These are phyloP conservation scores for Sarcophaga bullata DNA, from an alignment of 1,140 invertebrate species.

Conservation along the genomic window DNA sequence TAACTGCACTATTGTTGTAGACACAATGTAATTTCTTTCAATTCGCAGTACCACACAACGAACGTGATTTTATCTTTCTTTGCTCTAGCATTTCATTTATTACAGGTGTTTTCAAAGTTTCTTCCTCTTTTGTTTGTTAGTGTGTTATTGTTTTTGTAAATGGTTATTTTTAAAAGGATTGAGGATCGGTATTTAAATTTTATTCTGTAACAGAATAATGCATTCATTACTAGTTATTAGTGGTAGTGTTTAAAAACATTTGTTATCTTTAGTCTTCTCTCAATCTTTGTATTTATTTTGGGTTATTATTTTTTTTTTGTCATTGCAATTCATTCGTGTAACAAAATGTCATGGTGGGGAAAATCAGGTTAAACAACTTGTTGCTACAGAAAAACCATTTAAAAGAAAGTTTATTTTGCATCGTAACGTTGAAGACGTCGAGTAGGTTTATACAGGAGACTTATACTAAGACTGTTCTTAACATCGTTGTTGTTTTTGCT, in stretches of 20 bases:
- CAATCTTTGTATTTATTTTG: neutral
- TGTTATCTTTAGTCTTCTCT: neutral
- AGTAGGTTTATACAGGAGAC: too few relatives aligned
- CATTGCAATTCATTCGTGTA: neutral
- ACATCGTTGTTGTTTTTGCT: neutral
- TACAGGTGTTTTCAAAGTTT: too few relatives aligned
- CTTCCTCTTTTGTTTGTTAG: too few relatives aligned
- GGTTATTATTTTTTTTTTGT: neutral
- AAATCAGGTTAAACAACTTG: constrained; percentile 21
- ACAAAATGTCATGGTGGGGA: constrained; percentile 3
- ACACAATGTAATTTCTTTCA: neutral
- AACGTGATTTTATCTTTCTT: too few relatives aligned
- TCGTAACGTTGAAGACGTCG: too few relatives aligned
- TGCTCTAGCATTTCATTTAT: too few relatives aligned
- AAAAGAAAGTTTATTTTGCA: neutral
- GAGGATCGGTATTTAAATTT: too few relatives aligned
- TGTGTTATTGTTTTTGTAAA: too few relatives aligned
- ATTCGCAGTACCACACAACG: neutral
- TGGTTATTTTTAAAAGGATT: too few relatives aligned
- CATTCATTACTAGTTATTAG: too few relatives aligned
- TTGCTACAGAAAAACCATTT: neutral
- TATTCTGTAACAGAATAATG: too few relatives aligned
- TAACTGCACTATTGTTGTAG: neutral
- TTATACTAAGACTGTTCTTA: too few relatives aligned
- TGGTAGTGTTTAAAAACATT: neutral